Evolutionary conservation across 1,140 invertebrate species (phyloP), one percentile per base, ranked within the genome.

Genomic region (Hylaeus volcanicus): DNA sequence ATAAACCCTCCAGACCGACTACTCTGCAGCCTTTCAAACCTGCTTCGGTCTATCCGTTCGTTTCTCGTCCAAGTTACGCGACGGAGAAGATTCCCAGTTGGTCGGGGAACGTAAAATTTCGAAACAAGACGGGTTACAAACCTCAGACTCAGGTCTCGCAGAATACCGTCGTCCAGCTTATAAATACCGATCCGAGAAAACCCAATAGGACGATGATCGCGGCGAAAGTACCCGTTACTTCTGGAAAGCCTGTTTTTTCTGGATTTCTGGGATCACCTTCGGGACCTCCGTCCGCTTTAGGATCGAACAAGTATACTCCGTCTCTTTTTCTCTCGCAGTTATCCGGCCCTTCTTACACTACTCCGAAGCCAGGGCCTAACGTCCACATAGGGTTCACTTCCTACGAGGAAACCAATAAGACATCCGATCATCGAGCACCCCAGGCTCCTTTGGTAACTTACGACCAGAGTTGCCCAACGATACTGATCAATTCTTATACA

Each of bases 401-500:
- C 0, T 83, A 91, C n/a, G 84, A 91, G 14, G 85, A 89, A 8
- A 51, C 79, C 0, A 61, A n/a, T 3, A 48, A 86, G 5, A 69
- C 75, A 0, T 51, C 79, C 8, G 53, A 75, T 0, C 83, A 85
- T 12, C 39, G 82, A 1, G 64, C 80, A 55, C 80, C 65, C 53
- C 14, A 76, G 26, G 9, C 74, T 6, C 58, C 78, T 0, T 1
- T 74, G 61, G 64, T 80, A 0, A 76, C 60, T 4, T 26, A 12
- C 37, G 83, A 87, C 3, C 43, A 76, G 1, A 86, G 90, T 26
- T 93, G 93, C 68, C 93, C 93, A 1, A 93, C 92, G 0, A 93
- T 93, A 3, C 89, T 91, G 41, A 93, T 94, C 11, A 94, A 93
- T 65, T 90, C 92, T 0, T 90, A 92, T 9, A 93, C 93, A 0